A percentile compares a stretch with the other conserved stretches of the same genome.
Conservation (phyloP, 2,797 vertebrate species). For the Leptodactylus fallax region DNA sequence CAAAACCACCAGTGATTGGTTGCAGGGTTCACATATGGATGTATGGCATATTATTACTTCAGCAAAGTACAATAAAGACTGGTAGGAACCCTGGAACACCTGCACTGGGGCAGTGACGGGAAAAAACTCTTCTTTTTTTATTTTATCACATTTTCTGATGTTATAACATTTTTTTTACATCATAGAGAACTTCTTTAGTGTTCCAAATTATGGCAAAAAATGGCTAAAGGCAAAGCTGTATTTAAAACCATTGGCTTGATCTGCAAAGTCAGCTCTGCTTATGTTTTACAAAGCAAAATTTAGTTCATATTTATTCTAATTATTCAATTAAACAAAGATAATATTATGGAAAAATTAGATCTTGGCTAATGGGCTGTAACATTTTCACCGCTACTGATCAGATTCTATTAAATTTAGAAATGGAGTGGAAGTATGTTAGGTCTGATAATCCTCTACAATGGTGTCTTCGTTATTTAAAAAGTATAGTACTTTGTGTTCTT, state of each 20-base stretch:
- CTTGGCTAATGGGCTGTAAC: conserved; percentile 81
- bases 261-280: not conserved
- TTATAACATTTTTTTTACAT: not conserved
- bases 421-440: conserved; percentile 63
- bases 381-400: conserved; percentile 74
- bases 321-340: conserved; percentile 85
- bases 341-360: conserved; percentile 79
- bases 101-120: too few species aligned
- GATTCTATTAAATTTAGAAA: conserved; percentile 72
- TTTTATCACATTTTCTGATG: too few species aligned
- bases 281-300: conserved; percentile 28
- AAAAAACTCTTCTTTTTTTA: too few species aligned
- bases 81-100: too few species aligned
- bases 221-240: not conserved
- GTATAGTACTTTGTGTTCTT: not conserved
- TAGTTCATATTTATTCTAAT: conserved; percentile 79
- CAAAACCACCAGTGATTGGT: too few species aligned
- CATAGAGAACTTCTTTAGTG: not conserved
- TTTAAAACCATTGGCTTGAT: not conserved
- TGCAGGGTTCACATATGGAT: too few species aligned
- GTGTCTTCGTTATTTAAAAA: not conserved
- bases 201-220: not conserved
- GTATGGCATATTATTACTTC: too few species aligned
- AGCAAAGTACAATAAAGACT: too few species aligned
- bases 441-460: conserved; percentile 38